Evolutionary conservation across 1,140 invertebrate species (phyloP), one percentile per base, ranked within the genome.

Genomic region (Zaprionus tsacasi): DNA sequence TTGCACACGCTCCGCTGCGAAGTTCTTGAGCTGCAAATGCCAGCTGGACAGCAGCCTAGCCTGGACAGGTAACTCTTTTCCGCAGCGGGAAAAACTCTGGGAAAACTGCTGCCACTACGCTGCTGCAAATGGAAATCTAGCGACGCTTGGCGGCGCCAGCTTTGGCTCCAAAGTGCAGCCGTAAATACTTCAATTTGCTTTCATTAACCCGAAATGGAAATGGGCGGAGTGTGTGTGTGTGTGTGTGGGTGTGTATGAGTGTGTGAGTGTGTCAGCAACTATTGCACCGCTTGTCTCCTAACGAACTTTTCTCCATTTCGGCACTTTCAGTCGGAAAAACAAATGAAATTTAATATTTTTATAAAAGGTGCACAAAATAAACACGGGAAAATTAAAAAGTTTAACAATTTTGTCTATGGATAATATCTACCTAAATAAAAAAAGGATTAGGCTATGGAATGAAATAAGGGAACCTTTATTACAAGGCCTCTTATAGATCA

Each of bases 131-230:
- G 78, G 67, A 76, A 79, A 89, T 85, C 63, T 89, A 85, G 76
- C 57, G 56, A 36, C 55, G 78, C 78, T 71, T 58, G 78, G 81
- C 54, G 33, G 56, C 64, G 43, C 3, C 33, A 54, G 38, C 57
- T 48, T 48, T 40, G 25, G 25, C 77, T 69, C 85, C 76, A 52
- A 88, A 88, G 86, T 85, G 83, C 83, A 81, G 60, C 70, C 85
- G 72, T 88, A 88, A 89, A 88, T 71, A 85, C 73, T 79, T 88
- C 86, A 88, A 88, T 88, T 88, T 88, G 59, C 69, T 59, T 89
- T 76, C 50, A 88, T 88, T 88, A 89, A 65, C 73, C 65, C 59
- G 69, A 80, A 82, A 70, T 35, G 63, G 48, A 10, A 35, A 52
- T 2, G 36, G n/a, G 45, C 54, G 61, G 25, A 61, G 25, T 36